Percentiles rank a stretch among this genome's conserved stretches.
Conservation (phyloP, 2,797 vertebrate species). For the Clamator glandarius region DNA sequence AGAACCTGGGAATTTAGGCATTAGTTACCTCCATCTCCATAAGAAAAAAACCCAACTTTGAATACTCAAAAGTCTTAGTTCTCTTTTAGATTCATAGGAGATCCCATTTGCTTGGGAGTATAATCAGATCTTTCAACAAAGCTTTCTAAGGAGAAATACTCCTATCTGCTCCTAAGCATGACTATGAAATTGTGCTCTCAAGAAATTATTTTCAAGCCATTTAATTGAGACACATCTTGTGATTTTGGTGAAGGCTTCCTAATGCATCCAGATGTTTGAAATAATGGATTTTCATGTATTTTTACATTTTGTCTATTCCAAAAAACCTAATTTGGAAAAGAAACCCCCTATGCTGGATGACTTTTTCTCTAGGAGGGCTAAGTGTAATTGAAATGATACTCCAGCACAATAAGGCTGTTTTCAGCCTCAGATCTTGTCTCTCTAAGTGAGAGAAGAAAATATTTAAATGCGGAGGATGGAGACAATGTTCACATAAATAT, state of each 20-base stretch:
- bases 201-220: conserved; percentile 28
- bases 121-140: neutral
- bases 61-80: neutral
- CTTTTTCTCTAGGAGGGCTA: neutral
- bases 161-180: neutral
- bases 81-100: neutral
- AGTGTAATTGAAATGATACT: conserved; percentile 13
- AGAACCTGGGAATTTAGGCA: neutral
- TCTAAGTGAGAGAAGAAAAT: neutral
- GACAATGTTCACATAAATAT: conserved; percentile 15
- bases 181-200: conserved; percentile 15
- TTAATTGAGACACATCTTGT: conserved; percentile 11
- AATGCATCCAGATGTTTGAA: conserved; percentile 31
- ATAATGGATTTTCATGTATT: neutral
- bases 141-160: neutral
- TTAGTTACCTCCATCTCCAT: neutral
- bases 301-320: conserved; percentile 28
- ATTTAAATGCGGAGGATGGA: neutral
- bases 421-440: neutral
- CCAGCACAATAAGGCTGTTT: neutral
- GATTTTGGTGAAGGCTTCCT: conserved; percentile 3
- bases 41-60: neutral
- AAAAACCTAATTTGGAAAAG: conserved; percentile 36
- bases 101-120: neutral
- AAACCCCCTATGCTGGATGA: neutral